Evolutionary conservation across 2,888 invertebrate genomes (phyloP).

Genomic region (Parapristionchus giblindavisi): DNA sequence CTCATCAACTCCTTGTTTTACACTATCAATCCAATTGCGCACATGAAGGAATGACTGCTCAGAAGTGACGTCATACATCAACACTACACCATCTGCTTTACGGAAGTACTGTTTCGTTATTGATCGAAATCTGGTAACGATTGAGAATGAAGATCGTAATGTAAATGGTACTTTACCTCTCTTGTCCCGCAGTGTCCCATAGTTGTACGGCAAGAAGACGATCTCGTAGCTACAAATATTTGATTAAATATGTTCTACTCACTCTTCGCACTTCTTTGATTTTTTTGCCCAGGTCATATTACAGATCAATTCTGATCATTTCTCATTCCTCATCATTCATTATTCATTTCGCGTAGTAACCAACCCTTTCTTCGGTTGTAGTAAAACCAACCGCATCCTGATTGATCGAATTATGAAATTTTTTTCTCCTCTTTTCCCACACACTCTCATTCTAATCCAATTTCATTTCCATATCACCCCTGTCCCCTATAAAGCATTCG

Average conservation of each 20-base stretch:
- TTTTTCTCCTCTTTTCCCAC: too few relatives aligned
- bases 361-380: background rate
- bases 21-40: slow-evolving; percentile 63
- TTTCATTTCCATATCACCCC: too few relatives aligned
- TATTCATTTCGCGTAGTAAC: background rate
- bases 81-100: slow-evolving; percentile 75
- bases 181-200: slow-evolving; percentile 76
- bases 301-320: too few relatives aligned
- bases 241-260: too few relatives aligned
- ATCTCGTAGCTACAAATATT: slow-evolving; percentile 50
- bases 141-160: background rate
- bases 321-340: background rate
- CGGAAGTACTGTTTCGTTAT: slow-evolving; percentile 76
- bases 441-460: too few relatives aligned
- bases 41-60: slow-evolving; percentile 74
- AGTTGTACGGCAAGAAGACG: slow-evolving; percentile 72
- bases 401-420: too few relatives aligned
- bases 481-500: too few relatives aligned
- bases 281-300: too few relatives aligned
- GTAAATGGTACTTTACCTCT: slow-evolving; percentile 69
- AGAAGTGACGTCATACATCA: slow-evolving; percentile 75
- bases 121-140: slow-evolving; percentile 72
- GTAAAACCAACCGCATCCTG: too few relatives aligned
- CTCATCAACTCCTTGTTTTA: slow-evolving; percentile 71
- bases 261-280: too few relatives aligned